Base-by-base conservation (phyloP, 2,113 vertebrate genomes). In the Gopherus flavomarginatus region DNA sequence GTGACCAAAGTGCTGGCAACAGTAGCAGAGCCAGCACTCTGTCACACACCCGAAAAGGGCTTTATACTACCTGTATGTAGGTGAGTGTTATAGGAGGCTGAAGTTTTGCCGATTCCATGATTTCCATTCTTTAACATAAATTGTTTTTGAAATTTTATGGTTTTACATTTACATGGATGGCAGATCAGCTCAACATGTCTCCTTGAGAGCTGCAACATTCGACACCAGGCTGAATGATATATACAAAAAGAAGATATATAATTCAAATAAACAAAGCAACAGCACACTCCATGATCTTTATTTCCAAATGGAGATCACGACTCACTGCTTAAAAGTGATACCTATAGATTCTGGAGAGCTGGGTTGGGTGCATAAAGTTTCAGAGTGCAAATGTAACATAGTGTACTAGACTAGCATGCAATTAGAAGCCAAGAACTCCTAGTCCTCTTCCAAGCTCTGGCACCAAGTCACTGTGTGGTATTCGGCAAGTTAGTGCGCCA, bases 1-100 rank as follows among this genome's bases (percentile, higher is more conserved):
- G 90, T 79, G 94, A 93, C 78, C 56, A n/a, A 81, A n/a, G 90
- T 88, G 96, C 38, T 93, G 57, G 47, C 47, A 49, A 49, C 47
- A 49, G 47, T 49, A 49, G 47, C 47, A 11, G 47, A 49, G 47
- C 47, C 94, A 84, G 16, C 44, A 95, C 80, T 81, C 31, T 0
- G 0, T 47, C 89, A 81, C 6, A 85, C 96, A 97, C 95, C 87
- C 97, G 95, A 75, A 75, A 26, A 42, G 21, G 35, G 72, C 38
- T 75, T 42, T 42, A 24, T 42, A 6, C 22, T 75, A 38, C 21
- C 22, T 3, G 5, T 42, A 11, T 22, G 17, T 75, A 75, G 21
- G 21, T 24, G 21, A 11, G 22, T 11, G n/a, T 75, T 42, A 72
- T 1, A 19, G 8, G n/a, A 72, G 69, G 19, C 35, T 35, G 69